Evolutionary conservation across 2,888 invertebrate genomes (phyloP), one percentile per base, ranked within the genome.

Genomic region (Meloe dianella): DNA sequence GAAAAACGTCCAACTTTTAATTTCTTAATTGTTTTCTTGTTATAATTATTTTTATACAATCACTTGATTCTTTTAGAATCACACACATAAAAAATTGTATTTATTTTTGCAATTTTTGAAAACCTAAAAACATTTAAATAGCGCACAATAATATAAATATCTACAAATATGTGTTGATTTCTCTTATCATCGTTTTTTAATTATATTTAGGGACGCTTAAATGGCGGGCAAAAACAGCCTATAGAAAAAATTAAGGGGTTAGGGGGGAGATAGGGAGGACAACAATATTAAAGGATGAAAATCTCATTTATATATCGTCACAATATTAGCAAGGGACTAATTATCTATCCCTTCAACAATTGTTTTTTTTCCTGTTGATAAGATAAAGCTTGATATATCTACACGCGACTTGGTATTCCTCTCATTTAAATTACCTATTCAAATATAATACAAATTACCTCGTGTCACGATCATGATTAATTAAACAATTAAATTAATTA

Each of bases 11-110:
- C 10, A 12, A 17, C 6, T 7, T 14, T 35, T 32, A 8, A 32
- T 32, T 35, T 41, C 41, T n/a, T 41, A n/a, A 41, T 41, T 41
- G n/a, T 35, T 41, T 41, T 41, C 41, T 41, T 41, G 41, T 41
- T 41, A 41, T 41, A 17, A 81, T 81, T 83, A 83, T 83, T 41
- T 41, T 41, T 41, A 41, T 41, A 41, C 41, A 41, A 84, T 83
- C 83, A 83, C 83, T 82, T 79, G 83, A 84, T 83, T 82, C 83
- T 81, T 79, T 80, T 75, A 81, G 83, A 83, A 83, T 83, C 83
- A 76, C 83, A 83, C 83, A 84, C 83, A 83, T 83, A 83, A 83
- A 84, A 84, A 84, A 84, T 83, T 82, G 83, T 83, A 79, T 82
- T n/a, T n/a, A n/a, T 41, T 35, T 7, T 35, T 41, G 41, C 41